Evolutionary conservation across 2,113 vertebrate genomes (phyloP), one percentile per base, ranked within the genome.

Genomic region (Forbesichthys agassizii): DNA sequence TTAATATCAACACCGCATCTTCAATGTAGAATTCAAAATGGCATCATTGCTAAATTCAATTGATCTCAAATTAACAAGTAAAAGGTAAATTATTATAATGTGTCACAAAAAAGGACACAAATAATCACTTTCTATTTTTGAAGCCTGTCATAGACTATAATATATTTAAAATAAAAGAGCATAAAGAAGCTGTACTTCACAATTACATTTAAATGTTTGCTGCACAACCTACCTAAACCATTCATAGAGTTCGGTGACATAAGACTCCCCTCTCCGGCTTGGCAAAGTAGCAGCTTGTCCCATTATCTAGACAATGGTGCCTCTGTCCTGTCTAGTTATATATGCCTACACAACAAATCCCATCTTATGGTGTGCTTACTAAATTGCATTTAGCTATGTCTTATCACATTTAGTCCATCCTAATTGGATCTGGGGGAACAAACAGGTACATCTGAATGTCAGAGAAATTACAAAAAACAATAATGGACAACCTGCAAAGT

Each of bases 261-360:
- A 91, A 20, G 86, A 82, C 66, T 88, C 85, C 20, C 80, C 82
- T 82, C 70, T 84, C 62, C 71, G 81, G 55, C 79, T 73, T 3
- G 80, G 85, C 42, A 85, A 85, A 14, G 85, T 78, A 4, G 89
- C 85, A 80, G 88, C 81, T 79, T 93, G 92, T 72, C 91, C 90
- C 91, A 89, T 85, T 72, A 60, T 88, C 68, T 72, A 36, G 73
- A 56, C 4, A 74, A 27, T 27, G 36, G 7, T 46, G 51, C 53
- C 63, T 69, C 63, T 20, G 70, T 71, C 66, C 54, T 63, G 36
- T 46, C 73, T 71, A 47, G 79, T 69, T 62, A 73, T 84, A 88
- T 73, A 59, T 16, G 27, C 11, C 56, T 27, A 67, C 58, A 66
- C 61, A 83, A 49, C 76, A 79, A 78, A 86, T 80, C 85, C 73